Conservation (phyloP, 2,888 invertebrate species). For the Hermodice carunculata region DNA sequence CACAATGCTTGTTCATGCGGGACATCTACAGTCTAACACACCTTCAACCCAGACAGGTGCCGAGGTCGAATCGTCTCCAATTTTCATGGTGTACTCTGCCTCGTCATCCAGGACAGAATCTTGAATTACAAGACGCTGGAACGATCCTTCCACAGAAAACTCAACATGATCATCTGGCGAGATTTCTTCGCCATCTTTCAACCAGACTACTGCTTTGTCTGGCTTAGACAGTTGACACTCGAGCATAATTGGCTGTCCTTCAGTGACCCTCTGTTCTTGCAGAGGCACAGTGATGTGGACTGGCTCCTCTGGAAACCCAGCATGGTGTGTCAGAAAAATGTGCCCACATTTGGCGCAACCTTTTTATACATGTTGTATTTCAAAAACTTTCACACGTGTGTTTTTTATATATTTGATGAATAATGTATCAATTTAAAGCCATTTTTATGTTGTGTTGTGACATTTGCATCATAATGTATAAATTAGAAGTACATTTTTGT, state of each 20-base stretch:
- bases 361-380: too few relatives aligned
- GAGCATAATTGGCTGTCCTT: conserved; percentile 61
- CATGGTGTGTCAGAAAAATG: not conserved
- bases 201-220: conserved; percentile 46
- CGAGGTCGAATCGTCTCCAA: conserved; percentile 27
- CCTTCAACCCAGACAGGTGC: conserved; percentile 37
- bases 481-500: too few relatives aligned
- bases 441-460: too few relatives aligned
- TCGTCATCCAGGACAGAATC: conserved; percentile 49
- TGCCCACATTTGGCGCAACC: too few relatives aligned
- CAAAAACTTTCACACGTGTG: too few relatives aligned
- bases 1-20: too few relatives aligned
- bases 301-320: conserved; percentile 52
- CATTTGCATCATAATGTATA: too few relatives aligned
- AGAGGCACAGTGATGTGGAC: conserved; percentile 55
- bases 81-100: conserved; percentile 49
- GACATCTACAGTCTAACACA: too few relatives aligned
- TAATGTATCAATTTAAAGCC: too few relatives aligned
- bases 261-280: conserved; percentile 49
- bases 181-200: conserved; percentile 36
- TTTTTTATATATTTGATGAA: too few relatives aligned
- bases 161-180: conserved; percentile 45
- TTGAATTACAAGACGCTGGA: conserved; percentile 51
- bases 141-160: conserved; percentile 47
- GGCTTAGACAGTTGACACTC: conserved; percentile 57